A percentile compares a stretch with the other conserved stretches of the same genome.
Evolutionary conservation across 2,888 invertebrate species (phyloP).

Genomic region (Macaria liturata): DNA sequence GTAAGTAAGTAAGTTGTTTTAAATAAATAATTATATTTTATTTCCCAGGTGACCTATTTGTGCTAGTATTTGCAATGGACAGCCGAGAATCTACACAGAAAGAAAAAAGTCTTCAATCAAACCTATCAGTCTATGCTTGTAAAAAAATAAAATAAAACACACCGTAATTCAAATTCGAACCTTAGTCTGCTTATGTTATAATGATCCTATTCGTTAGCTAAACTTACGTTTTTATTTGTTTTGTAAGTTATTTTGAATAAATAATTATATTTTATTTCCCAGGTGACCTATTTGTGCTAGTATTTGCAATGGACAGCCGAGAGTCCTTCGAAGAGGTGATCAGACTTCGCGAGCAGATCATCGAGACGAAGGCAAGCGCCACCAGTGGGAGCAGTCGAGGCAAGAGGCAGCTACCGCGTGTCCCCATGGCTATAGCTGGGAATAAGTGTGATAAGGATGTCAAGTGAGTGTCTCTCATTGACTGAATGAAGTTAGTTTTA

Average conservation of each 20-base stretch:
- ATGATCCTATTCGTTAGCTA: too few relatives aligned
- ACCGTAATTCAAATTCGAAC: too few relatives aligned
- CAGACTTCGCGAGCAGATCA: slow-evolving; percentile 90
- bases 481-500: too few relatives aligned
- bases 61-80: slow-evolving; percentile 93
- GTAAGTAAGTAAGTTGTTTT: too few relatives aligned
- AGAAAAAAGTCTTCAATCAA: too few relatives aligned
- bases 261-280: background rate
- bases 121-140: too few relatives aligned
- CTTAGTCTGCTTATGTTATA: too few relatives aligned
- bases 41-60: slow-evolving; percentile 42
- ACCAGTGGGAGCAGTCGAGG: slow-evolving; percentile 84
- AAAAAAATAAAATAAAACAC: too few relatives aligned
- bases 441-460: slow-evolving; percentile 94
- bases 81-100: slow-evolving; percentile 92
- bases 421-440: slow-evolving; percentile 94
- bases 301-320: slow-evolving; percentile 92
- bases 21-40: background rate
- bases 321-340: slow-evolving; percentile 94
- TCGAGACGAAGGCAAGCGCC: slow-evolving; percentile 92
- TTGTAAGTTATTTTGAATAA: too few relatives aligned
- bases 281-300: slow-evolving; percentile 78
- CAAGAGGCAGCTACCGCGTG: slow-evolving; percentile 86
- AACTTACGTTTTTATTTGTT: too few relatives aligned
- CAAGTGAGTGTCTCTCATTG: slow-evolving; percentile 78